Conservation (phyloP, 1,140 invertebrate genomes). For the Condylostylus longicornis region DNA sequence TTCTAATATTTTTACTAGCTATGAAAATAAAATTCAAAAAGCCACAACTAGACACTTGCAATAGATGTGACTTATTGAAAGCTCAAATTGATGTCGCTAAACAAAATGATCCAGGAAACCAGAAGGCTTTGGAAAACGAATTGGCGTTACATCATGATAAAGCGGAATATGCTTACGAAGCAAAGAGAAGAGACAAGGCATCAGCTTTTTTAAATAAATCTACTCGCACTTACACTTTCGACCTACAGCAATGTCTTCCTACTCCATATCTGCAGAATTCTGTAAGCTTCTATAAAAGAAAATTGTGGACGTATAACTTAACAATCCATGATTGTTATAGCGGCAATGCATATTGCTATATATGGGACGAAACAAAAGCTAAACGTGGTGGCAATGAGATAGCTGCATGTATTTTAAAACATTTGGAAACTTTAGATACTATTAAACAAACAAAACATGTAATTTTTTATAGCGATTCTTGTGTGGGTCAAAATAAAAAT, state of each 20-base stretch:
- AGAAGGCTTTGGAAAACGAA: conserved; percentile 2
- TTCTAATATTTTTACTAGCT: conserved; percentile 10
- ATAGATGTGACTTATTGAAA: conserved; percentile 11
- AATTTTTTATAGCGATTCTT: conserved; percentile 24
- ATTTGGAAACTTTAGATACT: conserved; percentile 9
- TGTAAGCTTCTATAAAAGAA: conserved; percentile 24
- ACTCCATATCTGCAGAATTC: conserved; percentile 19
- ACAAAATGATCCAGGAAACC: conserved; percentile 5
- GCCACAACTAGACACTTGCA: conserved; percentile 15
- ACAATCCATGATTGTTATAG: conserved; percentile 21
- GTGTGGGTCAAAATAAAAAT: conserved; percentile 27
- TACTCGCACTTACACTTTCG: conserved; percentile 15
- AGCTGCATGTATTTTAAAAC: conserved; percentile 18
- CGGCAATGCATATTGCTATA: conserved; percentile 16
- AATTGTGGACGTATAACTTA: conserved; percentile 30
- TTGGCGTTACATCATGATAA: conserved; percentile 1
- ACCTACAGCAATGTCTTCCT: conserved; percentile 28
- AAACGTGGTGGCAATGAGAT: conserved; percentile 14
- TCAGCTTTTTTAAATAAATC: conserved; percentile 5
- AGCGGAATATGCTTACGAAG: background rate
- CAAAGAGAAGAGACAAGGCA: conserved; percentile 4
- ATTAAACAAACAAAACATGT: conserved; percentile 12
- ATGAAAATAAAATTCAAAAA: conserved; percentile 14
- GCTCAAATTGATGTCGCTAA: conserved; percentile 7
- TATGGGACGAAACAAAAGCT: conserved; percentile 25